phyloP scores from a whole-genome alignment of 1,140 invertebrate species.

The Drosophila bifasciata region DNA sequence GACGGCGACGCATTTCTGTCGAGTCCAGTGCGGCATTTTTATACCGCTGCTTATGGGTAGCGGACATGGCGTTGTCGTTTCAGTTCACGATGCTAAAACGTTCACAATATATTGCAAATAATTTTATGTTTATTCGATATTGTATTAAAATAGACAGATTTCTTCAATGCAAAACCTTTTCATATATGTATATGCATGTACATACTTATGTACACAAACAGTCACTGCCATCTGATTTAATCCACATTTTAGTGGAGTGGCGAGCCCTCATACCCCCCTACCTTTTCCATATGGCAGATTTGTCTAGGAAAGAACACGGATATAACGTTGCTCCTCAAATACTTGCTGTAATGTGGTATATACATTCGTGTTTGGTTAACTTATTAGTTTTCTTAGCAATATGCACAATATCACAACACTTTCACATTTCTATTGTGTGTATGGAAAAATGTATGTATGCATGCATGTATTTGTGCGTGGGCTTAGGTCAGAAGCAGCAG shows the following conservation, averaged over 20 bases:
- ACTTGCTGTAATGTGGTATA: not conserved
- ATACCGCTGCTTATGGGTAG: conserved; percentile 95
- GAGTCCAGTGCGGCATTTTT: conserved; percentile 97
- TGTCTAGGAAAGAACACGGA: not conserved
- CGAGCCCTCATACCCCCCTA: too few species aligned
- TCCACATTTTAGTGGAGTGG: too few species aligned
- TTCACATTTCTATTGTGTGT: conserved; percentile 63
- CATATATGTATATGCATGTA: too few species aligned
- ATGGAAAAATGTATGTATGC: conserved; percentile 18
- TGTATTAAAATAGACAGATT: too few species aligned
- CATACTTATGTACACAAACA: too few species aligned
- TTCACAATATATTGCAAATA: not conserved
- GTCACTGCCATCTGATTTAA: too few species aligned
- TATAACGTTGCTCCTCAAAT: conserved; percentile 8
- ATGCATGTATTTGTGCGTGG: conserved; percentile 42
- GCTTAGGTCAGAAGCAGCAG: conserved; percentile 70
- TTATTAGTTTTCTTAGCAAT: conserved; percentile 35
- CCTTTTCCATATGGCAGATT: too few species aligned
- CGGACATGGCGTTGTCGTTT: conserved; percentile 86
- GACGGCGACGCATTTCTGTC: conserved; percentile 93
- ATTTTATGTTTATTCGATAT: too few species aligned
- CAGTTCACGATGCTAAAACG: conserved; percentile 2
- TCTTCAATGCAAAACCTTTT: too few species aligned
- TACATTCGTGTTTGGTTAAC: conserved; percentile 26
- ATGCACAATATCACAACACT: conserved; percentile 69